These are phyloP conservation scores for Troglohyphantes excavatus DNA, from an alignment of 2,888 invertebrate species.

Conservation along the genomic window DNA sequence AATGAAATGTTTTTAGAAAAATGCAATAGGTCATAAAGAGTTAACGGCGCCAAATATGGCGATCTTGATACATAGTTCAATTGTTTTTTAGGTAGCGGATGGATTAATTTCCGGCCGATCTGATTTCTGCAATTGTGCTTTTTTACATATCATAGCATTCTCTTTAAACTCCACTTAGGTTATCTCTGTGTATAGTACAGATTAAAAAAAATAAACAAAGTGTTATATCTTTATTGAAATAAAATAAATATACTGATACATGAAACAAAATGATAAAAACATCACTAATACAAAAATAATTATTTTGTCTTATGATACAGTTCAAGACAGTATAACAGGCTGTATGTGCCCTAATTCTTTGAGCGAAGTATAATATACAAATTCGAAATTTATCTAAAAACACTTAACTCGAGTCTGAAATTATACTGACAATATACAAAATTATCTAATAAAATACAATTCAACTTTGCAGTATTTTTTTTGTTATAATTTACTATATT, in stretches of 20 bases:
- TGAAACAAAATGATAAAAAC: constrained; percentile 22
- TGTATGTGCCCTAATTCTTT: constrained; percentile 9
- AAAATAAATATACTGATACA: constrained; percentile 25
- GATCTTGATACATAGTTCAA: too few species aligned
- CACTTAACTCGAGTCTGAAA: background rate
- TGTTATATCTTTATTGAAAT: constrained; percentile 27
- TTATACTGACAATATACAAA: background rate
- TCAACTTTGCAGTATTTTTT: background rate
- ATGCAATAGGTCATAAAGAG: too few species aligned
- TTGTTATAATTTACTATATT: too few species aligned
- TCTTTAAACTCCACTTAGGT: too few species aligned
- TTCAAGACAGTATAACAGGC: background rate
- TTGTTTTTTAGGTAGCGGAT: too few species aligned
- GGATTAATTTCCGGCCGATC: too few species aligned
- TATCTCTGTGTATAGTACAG: too few species aligned
- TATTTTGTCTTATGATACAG: constrained; percentile 1
- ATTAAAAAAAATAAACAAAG: background rate
- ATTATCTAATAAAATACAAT: background rate
- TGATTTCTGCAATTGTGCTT: too few species aligned
- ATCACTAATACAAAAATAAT: constrained; percentile 28
- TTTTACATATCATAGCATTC: too few species aligned
- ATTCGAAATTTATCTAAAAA: background rate
- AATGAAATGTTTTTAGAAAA: too few species aligned
- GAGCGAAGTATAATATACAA: constrained; percentile 4
- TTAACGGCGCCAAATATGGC: too few species aligned